Evolutionary conservation across 2,113 vertebrate genomes (phyloP).

Genomic region (Genyomyrus donnyi): DNA sequence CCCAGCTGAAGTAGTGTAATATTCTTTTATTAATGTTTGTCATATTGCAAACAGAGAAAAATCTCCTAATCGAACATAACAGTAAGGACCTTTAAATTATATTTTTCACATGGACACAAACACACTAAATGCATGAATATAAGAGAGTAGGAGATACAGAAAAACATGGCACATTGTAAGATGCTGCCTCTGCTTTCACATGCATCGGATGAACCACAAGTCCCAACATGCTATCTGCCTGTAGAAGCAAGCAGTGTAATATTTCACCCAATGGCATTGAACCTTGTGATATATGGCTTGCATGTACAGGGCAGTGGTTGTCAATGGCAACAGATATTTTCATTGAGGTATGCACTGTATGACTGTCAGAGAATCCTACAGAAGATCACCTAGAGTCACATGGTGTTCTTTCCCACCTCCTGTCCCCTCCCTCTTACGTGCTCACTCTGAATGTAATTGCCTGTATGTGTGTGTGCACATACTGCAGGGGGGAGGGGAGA

Average conservation of each 20-base stretch:
- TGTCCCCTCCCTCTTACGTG: constrained; percentile 44
- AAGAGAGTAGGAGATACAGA: neutral
- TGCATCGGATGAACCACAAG: neutral
- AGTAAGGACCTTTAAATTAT: neutral
- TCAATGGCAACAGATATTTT: constrained; percentile 32
- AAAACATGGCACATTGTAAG: neutral
- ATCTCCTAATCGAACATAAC: neutral
- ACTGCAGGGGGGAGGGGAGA: constrained; percentile 7
- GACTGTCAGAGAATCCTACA: constrained; percentile 55
- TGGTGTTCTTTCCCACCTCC: constrained; percentile 33
- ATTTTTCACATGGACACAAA: neutral
- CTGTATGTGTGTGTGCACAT: constrained; percentile 21
- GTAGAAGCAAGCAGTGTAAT: neutral
- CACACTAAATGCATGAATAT: neutral
- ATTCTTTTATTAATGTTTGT: neutral
- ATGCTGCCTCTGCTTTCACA: neutral
- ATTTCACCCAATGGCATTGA: constrained; percentile 18
- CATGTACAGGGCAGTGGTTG: constrained; percentile 30
- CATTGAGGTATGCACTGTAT: constrained; percentile 45
- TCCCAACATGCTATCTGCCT: constrained; percentile 18
- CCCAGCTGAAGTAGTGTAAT: neutral
- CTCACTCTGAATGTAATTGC: constrained; percentile 41
- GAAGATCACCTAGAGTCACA: constrained; percentile 42
- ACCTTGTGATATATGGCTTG: constrained; percentile 28
- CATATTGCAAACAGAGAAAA: neutral